A percentile compares a stretch with the other conserved stretches of the same genome.
Conservation (phyloP, 1,140 invertebrate species). For the Panulirus ornatus region DNA sequence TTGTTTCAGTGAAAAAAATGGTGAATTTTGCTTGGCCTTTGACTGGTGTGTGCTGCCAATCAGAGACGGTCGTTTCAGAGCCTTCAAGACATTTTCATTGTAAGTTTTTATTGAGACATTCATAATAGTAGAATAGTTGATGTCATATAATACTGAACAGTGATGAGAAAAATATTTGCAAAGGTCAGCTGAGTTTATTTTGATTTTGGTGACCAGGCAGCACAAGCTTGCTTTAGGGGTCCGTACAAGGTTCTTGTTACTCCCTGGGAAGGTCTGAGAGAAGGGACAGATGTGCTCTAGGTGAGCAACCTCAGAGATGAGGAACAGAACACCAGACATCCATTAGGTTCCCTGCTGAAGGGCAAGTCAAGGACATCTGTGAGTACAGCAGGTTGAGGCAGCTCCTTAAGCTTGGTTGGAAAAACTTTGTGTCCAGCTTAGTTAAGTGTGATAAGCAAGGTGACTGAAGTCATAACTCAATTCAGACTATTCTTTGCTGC, state of each 20-base stretch:
- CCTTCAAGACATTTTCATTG: too few species aligned
- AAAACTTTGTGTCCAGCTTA: conserved; percentile 61
- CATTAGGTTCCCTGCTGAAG: conserved; percentile 14
- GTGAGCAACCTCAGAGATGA: conserved; percentile 56
- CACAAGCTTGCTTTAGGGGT: conserved; percentile 65
- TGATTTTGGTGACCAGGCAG: conserved; percentile 52
- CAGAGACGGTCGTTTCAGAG: too few species aligned
- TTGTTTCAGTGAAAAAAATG: too few species aligned
- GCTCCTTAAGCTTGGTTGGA: conserved; percentile 43
- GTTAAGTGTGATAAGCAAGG: conserved; percentile 66
- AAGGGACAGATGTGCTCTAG: conserved; percentile 58
- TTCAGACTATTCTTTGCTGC: conserved; percentile 67
- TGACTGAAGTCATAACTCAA: conserved; percentile 63
- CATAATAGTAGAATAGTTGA: too few species aligned
- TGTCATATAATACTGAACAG: not conserved
- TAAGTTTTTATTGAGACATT: too few species aligned
- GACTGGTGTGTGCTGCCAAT: too few species aligned
- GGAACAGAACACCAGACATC: conserved; percentile 62
- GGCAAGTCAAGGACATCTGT: conserved; percentile 39
- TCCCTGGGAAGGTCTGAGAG: conserved; percentile 69
- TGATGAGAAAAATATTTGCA: conserved; percentile 44
- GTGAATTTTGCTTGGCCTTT: too few species aligned
- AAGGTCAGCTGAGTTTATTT: conserved; percentile 29
- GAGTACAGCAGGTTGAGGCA: conserved; percentile 23
- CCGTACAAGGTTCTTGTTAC: not conserved